These are phyloP conservation scores for Oxygymnocypris stewartii DNA, from an alignment of 2,113 vertebrate genomes.

Conservation along the genomic window DNA sequence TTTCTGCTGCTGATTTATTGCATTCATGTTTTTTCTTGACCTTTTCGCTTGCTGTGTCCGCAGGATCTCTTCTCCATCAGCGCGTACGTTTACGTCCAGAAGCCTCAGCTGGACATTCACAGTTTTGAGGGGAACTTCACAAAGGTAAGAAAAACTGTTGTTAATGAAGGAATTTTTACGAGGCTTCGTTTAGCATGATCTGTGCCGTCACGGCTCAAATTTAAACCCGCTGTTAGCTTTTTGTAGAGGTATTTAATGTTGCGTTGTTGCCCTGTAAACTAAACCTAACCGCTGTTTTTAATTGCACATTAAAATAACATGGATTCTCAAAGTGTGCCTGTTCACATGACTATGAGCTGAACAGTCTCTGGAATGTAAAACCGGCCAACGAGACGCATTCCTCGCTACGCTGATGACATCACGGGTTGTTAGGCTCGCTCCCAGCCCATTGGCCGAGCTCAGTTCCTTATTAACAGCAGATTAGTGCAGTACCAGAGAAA, in stretches of 20 bases:
- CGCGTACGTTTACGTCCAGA: constrained; percentile 92
- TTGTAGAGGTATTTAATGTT: constrained; percentile 44
- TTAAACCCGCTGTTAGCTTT: constrained; percentile 28
- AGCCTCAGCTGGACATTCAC: constrained; percentile 96
- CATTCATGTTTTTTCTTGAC: constrained; percentile 22
- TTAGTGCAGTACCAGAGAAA: constrained; percentile 71
- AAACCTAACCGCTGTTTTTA: constrained; percentile 27
- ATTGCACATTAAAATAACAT: constrained; percentile 42
- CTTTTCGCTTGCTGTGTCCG: constrained; percentile 50
- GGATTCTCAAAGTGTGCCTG: constrained; percentile 30
- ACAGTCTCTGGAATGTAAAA: constrained; percentile 31
- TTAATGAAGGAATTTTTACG: constrained; percentile 37
- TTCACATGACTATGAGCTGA: constrained; percentile 39
- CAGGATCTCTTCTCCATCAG: constrained; percentile 97
- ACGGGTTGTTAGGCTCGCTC: constrained; percentile 49
- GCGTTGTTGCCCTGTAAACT: constrained; percentile 22
- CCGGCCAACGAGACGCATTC: neutral
- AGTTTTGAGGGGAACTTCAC: constrained; percentile 98
- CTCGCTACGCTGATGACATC: constrained; percentile 36
- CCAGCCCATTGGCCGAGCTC: constrained; percentile 62
- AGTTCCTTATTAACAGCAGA: constrained; percentile 78
- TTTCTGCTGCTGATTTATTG: constrained; percentile 21
- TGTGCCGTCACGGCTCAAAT: constrained; percentile 27
- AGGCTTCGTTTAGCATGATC: constrained; percentile 17
- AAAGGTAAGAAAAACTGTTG: constrained; percentile 78